Evolutionary conservation across 2,888 invertebrate genomes (phyloP).

Genomic region (Phrixothrix hirtus): DNA sequence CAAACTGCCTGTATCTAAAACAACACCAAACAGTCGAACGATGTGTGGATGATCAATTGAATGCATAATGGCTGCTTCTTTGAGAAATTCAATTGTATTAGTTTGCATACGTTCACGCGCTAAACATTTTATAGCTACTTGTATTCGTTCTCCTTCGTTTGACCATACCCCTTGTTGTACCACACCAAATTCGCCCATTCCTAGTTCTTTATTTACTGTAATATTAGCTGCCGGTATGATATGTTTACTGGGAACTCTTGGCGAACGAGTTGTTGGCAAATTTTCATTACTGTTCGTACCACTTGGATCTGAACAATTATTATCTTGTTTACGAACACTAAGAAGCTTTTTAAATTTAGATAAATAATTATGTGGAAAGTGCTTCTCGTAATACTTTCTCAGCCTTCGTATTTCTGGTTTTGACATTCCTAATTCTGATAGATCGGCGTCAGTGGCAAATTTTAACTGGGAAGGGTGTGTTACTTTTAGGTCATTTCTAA

Average conservation of each 20-base stretch:
- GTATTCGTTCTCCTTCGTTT: slow-evolving; percentile 86
- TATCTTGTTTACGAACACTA: slow-evolving; percentile 63
- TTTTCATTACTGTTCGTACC: slow-evolving; percentile 47
- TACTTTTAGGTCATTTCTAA: slow-evolving; percentile 86
- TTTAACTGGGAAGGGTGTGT: slow-evolving; percentile 87
- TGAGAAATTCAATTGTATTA: slow-evolving; percentile 94
- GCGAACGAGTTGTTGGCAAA: slow-evolving; percentile 53
- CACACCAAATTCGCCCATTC: slow-evolving; percentile 96
- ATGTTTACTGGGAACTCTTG: slow-evolving; percentile 80
- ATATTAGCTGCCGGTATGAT: slow-evolving; percentile 84
- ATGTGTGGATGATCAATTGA: slow-evolving; percentile 96
- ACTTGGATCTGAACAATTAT: slow-evolving; percentile 35
- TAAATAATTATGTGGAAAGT: slow-evolving; percentile 91
- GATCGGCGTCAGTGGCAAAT: slow-evolving; percentile 92
- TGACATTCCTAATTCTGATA: slow-evolving; percentile 88
- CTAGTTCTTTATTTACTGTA: slow-evolving; percentile 90
- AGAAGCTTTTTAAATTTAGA: slow-evolving; percentile 87
- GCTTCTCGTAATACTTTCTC: slow-evolving; percentile 91
- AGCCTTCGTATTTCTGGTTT: slow-evolving; percentile 93
- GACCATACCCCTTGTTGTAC: slow-evolving; percentile 98
- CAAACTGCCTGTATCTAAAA: slow-evolving; percentile 79
- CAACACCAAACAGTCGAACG: slow-evolving; percentile 96
- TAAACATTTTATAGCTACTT: slow-evolving; percentile 94
- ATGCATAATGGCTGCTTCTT: slow-evolving; percentile 99
- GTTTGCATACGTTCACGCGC: slow-evolving; percentile 94